These are phyloP conservation scores for Geococcyx californianus DNA, from an alignment of 2,113 vertebrate species.

Conservation along the genomic window DNA sequence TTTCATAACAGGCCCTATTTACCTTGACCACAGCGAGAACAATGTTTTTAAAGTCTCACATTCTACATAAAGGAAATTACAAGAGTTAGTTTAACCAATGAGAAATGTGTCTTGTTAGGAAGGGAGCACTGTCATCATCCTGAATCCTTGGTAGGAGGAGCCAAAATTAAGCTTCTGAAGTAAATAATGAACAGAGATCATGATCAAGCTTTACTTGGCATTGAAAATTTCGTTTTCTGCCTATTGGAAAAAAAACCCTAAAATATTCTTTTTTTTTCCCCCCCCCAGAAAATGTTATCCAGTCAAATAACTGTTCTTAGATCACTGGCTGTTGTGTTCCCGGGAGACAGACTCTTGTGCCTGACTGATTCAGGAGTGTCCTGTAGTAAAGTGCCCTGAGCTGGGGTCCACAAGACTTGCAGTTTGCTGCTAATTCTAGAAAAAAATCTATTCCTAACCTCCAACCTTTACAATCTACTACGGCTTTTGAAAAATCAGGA, in stretches of 20 bases:
- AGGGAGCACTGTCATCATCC: background rate
- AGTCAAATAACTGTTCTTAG: background rate
- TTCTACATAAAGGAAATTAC: background rate
- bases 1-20: background rate
- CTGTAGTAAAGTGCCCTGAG: background rate
- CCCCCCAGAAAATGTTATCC: background rate
- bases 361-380: background rate
- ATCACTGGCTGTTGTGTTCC: background rate
- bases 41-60: background rate
- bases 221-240: background rate
- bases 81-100: background rate
- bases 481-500: background rate
- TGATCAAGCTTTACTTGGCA: background rate
- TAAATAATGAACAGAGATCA: background rate
- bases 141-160: background rate
- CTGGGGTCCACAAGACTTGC: background rate
- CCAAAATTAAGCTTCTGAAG: background rate
- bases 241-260: background rate
- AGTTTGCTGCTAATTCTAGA: background rate
- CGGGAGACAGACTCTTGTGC: background rate
- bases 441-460: rapidly evolving
- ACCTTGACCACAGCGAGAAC: background rate
- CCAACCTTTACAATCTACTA: background rate
- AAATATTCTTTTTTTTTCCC: background rate
- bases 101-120: background rate